A percentile compares a stretch with the other conserved stretches of the same genome.
phyloP scores from a whole-genome alignment of 2,888 invertebrate species.

The Dynastes tityus region DNA sequence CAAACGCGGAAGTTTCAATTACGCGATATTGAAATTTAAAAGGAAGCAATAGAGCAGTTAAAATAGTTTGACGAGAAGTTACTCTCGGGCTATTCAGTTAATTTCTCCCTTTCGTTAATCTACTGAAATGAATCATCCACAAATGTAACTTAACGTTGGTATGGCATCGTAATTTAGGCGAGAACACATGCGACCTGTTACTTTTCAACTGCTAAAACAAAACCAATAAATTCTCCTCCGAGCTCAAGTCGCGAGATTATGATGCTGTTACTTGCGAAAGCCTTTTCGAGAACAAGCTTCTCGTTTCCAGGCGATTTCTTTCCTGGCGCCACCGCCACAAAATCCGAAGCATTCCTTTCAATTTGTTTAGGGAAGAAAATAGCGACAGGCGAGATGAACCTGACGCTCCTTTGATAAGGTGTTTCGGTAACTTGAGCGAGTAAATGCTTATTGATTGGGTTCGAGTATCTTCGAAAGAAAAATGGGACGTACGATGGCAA shows the following conservation, averaged over 20 bases:
- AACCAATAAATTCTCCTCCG: constrained; percentile 23
- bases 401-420: neutral
- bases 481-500: no score
- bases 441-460: constrained; percentile 3
- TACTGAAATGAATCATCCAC: neutral
- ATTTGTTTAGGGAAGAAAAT: neutral
- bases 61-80: neutral
- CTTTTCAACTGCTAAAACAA: constrained; percentile 20
- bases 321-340: neutral
- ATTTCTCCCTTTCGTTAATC: neutral
- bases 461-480: neutral
- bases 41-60: neutral
- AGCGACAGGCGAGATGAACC: constrained; percentile 1
- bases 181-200: constrained; percentile 26
- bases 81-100: neutral
- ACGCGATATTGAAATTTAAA: constrained; percentile 1
- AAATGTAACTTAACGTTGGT: neutral
- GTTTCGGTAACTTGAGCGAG: neutral
- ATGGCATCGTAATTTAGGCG: constrained; percentile 11
- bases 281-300: neutral
- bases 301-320: constrained; percentile 2
- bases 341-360: constrained; percentile 7
- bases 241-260: constrained; percentile 13
- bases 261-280: neutral
- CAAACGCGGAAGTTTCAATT: no score